Evolutionary conservation across 2,797 vertebrate species (phyloP).

Genomic region (Acomys russatus): DNA sequence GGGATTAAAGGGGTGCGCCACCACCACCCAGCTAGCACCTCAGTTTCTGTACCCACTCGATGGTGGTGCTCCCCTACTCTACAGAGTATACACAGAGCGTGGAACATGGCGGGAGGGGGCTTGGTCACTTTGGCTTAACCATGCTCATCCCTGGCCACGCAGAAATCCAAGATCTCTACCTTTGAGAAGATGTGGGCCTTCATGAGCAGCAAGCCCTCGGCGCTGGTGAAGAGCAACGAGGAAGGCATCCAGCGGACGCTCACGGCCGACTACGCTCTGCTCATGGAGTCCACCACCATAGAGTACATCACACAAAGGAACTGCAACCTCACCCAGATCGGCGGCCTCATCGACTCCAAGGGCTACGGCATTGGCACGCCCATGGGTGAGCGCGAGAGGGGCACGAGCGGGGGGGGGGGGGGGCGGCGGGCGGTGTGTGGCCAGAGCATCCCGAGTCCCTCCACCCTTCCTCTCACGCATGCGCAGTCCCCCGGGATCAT

Average conservation of each 20-base stretch:
- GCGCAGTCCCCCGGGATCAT: background rate
- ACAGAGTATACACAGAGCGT: rapidly evolving
- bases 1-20: no score
- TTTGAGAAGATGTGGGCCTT: slow-evolving; percentile 99
- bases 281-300: slow-evolving; percentile 99
- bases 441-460: rapidly evolving
- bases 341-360: slow-evolving; percentile 98
- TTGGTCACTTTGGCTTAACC: background rate
- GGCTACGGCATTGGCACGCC: slow-evolving; percentile 99
- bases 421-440: rapidly evolving
- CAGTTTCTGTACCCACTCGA: background rate
- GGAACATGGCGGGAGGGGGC: rapidly evolving
- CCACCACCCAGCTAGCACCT: background rate
- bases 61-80: background rate
- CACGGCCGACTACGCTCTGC: slow-evolving; percentile 96
- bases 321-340: slow-evolving; percentile 99
- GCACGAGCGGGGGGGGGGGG: rapidly evolving
- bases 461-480: background rate
- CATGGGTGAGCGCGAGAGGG: slow-evolving; percentile 93
- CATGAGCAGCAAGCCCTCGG: slow-evolving; percentile 98
- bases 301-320: slow-evolving; percentile 97
- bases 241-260: slow-evolving; percentile 98
- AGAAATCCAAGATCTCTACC: slow-evolving; percentile 99
- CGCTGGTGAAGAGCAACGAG: slow-evolving; percentile 97
- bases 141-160: background rate